Evolutionary conservation across 2,113 vertebrate species (phyloP).

Genomic region (Oceanodroma tethys): DNA sequence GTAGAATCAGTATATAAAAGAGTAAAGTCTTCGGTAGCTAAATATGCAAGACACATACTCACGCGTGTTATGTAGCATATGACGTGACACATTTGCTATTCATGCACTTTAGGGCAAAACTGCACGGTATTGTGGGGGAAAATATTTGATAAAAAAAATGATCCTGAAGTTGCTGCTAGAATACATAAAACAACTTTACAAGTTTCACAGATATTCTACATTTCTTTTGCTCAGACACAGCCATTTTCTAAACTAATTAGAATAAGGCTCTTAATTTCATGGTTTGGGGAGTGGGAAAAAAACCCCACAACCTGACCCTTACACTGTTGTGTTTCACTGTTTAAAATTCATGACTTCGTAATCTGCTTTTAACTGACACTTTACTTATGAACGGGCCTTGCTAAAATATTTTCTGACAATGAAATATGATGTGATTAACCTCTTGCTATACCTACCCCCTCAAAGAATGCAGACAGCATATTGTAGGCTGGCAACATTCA

Average conservation of each 20-base stretch:
- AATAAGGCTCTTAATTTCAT: background rate
- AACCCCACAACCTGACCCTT: background rate
- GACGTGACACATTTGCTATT: background rate
- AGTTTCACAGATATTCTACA: background rate
- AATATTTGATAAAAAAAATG: background rate
- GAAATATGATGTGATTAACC: constrained; percentile 8
- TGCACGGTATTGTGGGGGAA: background rate
- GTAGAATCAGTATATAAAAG: background rate
- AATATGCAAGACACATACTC: background rate
- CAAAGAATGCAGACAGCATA: background rate
- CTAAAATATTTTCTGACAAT: constrained; percentile 15
- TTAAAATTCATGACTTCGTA: background rate
- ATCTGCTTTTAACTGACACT: background rate
- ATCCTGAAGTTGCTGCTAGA: background rate
- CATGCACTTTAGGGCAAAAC: background rate
- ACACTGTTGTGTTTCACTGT: background rate
- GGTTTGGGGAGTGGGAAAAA: background rate
- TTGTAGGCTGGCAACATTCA: background rate
- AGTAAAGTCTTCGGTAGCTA: background rate
- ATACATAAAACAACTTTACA: background rate
- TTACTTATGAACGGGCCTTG: background rate
- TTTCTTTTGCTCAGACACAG: background rate
- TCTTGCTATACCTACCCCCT: background rate
- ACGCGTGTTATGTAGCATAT: background rate
- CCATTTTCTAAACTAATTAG: background rate